Percentiles rank a stretch among this genome's conserved stretches.
phyloP scores from a whole-genome alignment of 64 coral and sea anemone genomes.

The Porites lutea region DNA sequence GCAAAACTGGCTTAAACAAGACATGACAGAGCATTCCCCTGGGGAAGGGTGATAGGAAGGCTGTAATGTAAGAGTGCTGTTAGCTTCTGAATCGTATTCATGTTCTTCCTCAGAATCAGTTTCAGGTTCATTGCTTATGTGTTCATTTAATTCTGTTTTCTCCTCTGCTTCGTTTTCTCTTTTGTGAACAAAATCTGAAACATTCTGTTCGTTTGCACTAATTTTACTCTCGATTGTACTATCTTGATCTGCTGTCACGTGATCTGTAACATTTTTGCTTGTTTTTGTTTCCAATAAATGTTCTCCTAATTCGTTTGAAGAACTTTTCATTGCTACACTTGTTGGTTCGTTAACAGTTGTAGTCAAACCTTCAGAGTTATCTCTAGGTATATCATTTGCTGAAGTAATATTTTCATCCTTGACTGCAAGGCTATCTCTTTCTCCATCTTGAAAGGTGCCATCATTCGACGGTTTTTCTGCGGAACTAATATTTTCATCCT shows the following conservation, averaged over 20 bases:
- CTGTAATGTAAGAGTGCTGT: constrained; percentile 11
- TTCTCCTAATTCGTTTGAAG: not conserved
- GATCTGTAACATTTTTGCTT: not conserved
- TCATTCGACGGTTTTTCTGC: not conserved
- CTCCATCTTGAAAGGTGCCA: not conserved
- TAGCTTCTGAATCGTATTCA: not conserved
- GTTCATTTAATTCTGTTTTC: not conserved
- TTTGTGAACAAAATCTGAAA: not conserved
- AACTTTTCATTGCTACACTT: not conserved
- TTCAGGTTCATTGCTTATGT: constrained; percentile 5
- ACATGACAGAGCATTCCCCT: constrained; percentile 71
- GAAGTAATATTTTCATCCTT: not conserved
- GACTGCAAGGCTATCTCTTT: not conserved
- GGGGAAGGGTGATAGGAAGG: constrained; percentile 34
- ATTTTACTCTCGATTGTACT: no score
- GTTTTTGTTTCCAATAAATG: not conserved
- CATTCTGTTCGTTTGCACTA: not conserved
- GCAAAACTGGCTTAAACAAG: constrained; percentile 76
- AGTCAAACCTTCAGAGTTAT: not conserved
- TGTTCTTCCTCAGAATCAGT: constrained; percentile 20
- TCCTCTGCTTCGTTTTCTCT: not conserved
- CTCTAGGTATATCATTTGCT: not conserved
- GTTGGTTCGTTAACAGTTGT: not conserved
- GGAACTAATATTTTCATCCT: not conserved
- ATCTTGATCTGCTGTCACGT: not conserved